Percentiles rank a stretch among this genome's conserved stretches.
These are phyloP conservation scores for Drosophila nigromelanica DNA, from an alignment of 1,140 invertebrate genomes.

Conservation along the genomic window DNA sequence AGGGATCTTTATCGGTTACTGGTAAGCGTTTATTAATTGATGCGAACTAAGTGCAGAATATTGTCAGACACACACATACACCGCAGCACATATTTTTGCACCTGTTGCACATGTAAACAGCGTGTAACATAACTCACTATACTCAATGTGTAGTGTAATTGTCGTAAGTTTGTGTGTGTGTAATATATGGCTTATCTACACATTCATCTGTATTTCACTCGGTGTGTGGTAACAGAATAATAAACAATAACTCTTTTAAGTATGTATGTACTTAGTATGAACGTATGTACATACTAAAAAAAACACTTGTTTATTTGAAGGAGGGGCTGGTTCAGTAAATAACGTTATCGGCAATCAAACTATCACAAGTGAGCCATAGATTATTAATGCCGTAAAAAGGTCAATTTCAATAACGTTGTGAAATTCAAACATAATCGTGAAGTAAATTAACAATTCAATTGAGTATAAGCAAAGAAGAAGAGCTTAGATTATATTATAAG, in stretches of 20 bases:
- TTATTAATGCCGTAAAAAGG: slow-evolving; percentile 25
- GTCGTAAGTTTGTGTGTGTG: too few species aligned
- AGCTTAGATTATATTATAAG: too few species aligned
- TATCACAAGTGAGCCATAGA: not conserved
- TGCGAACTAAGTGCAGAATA: not conserved
- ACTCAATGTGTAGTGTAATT: slow-evolving; percentile 1
- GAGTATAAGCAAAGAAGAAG: too few species aligned
- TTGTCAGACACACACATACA: too few species aligned
- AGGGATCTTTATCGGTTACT: not conserved
- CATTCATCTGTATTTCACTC: not conserved
- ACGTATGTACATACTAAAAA: not conserved
- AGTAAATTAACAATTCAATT: too few species aligned
- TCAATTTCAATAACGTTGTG: slow-evolving; percentile 61
- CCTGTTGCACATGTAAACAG: slow-evolving; percentile 24
- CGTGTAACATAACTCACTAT: too few species aligned
- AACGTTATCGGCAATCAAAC: slow-evolving; percentile 8
- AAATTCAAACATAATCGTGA: slow-evolving; percentile 31
- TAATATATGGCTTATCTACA: not conserved
- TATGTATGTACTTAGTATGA: not conserved
- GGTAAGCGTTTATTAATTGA: not conserved
- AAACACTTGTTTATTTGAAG: not conserved
- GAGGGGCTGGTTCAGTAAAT: slow-evolving; percentile 13
- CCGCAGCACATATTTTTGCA: not conserved
- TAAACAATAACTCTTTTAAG: not conserved
- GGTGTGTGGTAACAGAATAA: not conserved